Conservation (phyloP, 1,140 invertebrate genomes). For the Lysiphlebus fabarum region DNA sequence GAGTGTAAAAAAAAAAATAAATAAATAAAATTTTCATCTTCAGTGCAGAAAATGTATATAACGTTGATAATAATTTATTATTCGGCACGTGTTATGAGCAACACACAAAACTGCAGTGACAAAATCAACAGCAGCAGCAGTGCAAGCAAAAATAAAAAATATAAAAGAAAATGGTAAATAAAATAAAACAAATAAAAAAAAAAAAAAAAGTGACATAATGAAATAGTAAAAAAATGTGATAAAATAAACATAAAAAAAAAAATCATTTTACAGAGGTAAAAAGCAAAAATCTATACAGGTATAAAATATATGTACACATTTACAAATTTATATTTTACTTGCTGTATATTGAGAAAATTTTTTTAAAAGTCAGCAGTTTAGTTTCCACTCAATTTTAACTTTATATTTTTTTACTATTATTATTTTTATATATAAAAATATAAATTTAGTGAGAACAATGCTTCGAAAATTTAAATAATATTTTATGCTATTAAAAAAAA, state of each 20-base stretch:
- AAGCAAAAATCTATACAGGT: neutral
- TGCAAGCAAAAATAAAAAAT: constrained; percentile 21
- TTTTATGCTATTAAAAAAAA: too few relatives aligned
- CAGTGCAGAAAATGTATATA: constrained; percentile 18
- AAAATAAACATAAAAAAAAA: constrained; percentile 2
- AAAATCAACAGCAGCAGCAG: constrained; percentile 22
- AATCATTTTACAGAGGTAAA: neutral
- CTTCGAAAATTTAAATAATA: too few relatives aligned
- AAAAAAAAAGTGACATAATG: constrained; percentile 8
- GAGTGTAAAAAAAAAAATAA: too few relatives aligned
- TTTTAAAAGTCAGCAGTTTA: too few relatives aligned
- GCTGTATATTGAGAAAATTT: too few relatives aligned
- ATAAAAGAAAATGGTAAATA: constrained; percentile 24
- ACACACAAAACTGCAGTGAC: neutral
- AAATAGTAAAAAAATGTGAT: neutral
- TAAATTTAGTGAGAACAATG: too few relatives aligned
- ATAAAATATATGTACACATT: neutral
- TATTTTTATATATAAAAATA: too few relatives aligned
- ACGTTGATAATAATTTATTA: constrained; percentile 37
- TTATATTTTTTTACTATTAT: too few relatives aligned
- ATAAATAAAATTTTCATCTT: constrained; percentile 26
- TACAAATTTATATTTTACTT: neutral
- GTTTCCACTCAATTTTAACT: too few relatives aligned
- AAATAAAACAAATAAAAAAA: constrained; percentile 20
- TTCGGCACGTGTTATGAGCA: constrained; percentile 27